Base-by-base conservation (phyloP, 2,113 vertebrate species). In the Hydrolagus affinis region DNA sequence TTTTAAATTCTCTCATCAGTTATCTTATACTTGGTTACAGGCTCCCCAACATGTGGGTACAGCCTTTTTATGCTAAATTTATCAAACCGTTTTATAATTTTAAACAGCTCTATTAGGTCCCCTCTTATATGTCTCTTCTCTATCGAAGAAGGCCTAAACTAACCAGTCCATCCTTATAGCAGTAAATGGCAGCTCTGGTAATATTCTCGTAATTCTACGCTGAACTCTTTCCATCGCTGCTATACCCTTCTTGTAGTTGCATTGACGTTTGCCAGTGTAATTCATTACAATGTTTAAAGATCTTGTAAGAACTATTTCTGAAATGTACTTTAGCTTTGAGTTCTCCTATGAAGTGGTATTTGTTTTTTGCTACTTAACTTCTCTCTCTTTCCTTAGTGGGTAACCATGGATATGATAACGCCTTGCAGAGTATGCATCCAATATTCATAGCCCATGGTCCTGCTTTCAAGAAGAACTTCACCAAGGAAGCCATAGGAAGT, bases 331-430 rank as follows among this genome's bases (percentile, higher is more conserved):
- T 78, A 80, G 30, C 8, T 25, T 73, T 44, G 32, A 21, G 60
- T 66, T 25, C 9, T 66, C 25, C 30, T 66, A 11, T 83, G 78
- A 83, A 83, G 32, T 83, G 23, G 56, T 60, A n/a, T 62, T 62
- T 44, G 44, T 44, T 28, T 30, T 83, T 83, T 83, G 78, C 9
- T 9, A 19, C 23, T 32, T 1, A 83, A 17, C 4, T 90, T 86
- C 86, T 91, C 90, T 89, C 85, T 85, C 30, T 56, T 75, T 83
- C 77, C 86, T 9, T 90, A 98, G 97, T 93, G 88, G 96, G 96
- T 86, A 96, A 97, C 92, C 96, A 98, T 0, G 96, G 97, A 86
- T 98, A 96, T 25, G 92, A 97, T 92, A 98, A 96, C 91, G 86
- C 86, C 4, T 25, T 96, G 10, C 93, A 91, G 85, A 96, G 95